These are phyloP conservation scores for Macroramphosus scolopax DNA, from an alignment of 2,797 vertebrate genomes.

Conservation along the genomic window DNA sequence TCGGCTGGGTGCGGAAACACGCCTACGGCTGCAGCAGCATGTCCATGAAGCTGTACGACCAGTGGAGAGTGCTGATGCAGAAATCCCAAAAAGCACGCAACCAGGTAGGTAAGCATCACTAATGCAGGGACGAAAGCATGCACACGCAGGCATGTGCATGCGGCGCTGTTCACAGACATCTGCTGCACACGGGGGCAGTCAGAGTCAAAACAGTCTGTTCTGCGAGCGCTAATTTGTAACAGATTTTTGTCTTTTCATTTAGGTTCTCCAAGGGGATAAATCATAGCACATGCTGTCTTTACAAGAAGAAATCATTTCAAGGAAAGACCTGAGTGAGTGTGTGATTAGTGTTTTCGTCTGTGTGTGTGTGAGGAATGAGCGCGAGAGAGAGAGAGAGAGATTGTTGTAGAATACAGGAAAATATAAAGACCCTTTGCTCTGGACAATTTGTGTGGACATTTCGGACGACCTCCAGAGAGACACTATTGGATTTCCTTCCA, in stretches of 20 bases:
- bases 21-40: slow-evolving; percentile 88
- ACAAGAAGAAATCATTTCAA: slow-evolving; percentile 31
- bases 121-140: slow-evolving; percentile 21
- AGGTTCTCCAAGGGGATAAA: slow-evolving; percentile 86
- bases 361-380: slow-evolving; percentile 31
- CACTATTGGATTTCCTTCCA: slow-evolving; percentile 37
- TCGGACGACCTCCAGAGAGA: slow-evolving; percentile 36
- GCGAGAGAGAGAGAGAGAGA: no score
- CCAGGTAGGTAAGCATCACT: slow-evolving; percentile 86
- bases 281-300: slow-evolving; percentile 74
- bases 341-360: slow-evolving; percentile 35
- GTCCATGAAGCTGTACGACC: slow-evolving; percentile 94
- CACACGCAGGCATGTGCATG: neutral
- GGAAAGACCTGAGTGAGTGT: slow-evolving; percentile 42
- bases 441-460: slow-evolving; percentile 30
- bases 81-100: slow-evolving; percentile 93
- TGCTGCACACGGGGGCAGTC: slow-evolving; percentile 1
- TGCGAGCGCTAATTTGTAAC: slow-evolving; percentile 40
- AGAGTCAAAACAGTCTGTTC: slow-evolving; percentile 5
- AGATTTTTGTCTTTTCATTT: slow-evolving; percentile 50
- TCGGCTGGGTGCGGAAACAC: slow-evolving; percentile 94
- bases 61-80: slow-evolving; percentile 95
- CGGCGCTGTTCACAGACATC: slow-evolving; percentile 5
- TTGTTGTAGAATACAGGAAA: slow-evolving; percentile 49
- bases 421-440: slow-evolving; percentile 52